These are phyloP conservation scores for Lutraria lutraria DNA, from an alignment of 2,888 invertebrate species.

Conservation along the genomic window DNA sequence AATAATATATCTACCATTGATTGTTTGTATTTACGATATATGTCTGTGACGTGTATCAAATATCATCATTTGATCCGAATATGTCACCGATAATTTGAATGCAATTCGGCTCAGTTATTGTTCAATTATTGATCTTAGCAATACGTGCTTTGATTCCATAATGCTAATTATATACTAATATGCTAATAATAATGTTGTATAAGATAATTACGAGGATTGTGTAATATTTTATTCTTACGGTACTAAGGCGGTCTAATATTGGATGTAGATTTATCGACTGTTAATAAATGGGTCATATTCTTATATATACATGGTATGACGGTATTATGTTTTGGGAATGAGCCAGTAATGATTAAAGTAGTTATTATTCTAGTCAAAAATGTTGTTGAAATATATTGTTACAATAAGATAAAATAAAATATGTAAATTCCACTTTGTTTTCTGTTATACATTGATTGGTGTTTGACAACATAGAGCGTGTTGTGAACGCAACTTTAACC, in stretches of 20 bases:
- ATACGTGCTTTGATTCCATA: neutral
- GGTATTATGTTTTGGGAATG: constrained; percentile 57
- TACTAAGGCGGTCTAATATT: neutral
- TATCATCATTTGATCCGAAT: neutral
- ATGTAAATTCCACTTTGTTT: constrained; percentile 7
- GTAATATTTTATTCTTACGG: too few relatives aligned
- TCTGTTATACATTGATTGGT: neutral
- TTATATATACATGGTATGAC: neutral
- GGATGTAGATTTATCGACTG: neutral
- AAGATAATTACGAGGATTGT: too few relatives aligned
- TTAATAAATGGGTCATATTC: neutral
- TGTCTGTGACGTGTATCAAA: neutral
- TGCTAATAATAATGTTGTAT: too few relatives aligned
- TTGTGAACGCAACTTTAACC: neutral
- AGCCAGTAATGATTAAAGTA: constrained; percentile 52
- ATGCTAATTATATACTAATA: neutral
- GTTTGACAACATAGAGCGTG: too few relatives aligned
- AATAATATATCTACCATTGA: neutral
- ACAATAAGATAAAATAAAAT: constrained; percentile 13
- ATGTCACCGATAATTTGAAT: neutral
- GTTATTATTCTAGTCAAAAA: constrained; percentile 37
- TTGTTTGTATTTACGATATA: neutral
- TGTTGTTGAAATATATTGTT: constrained; percentile 38
- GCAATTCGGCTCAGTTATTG: neutral
- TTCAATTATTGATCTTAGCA: neutral